Percentiles rank a stretch among this genome's conserved stretches.
These are phyloP conservation scores for Spea hammondii DNA, from an alignment of 2,797 vertebrate species.

Conservation along the genomic window DNA sequence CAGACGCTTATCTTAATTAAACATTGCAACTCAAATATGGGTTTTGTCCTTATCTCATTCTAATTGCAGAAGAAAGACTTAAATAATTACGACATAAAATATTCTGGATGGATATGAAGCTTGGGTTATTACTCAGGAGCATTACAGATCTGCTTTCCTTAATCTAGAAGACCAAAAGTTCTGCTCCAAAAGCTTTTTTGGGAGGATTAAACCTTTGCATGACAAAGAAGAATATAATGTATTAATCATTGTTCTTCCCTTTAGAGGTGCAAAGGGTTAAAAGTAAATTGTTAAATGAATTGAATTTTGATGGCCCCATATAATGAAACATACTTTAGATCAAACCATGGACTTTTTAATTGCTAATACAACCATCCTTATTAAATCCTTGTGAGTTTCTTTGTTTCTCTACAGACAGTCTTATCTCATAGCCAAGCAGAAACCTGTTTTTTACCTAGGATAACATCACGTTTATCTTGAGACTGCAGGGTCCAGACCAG, in stretches of 20 bases:
- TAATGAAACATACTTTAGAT: conserved; percentile 59
- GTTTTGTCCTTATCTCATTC: conserved; percentile 26
- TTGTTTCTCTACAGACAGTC: conserved; percentile 16
- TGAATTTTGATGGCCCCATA: conserved; percentile 58
- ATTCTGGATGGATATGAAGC: conserved; percentile 47
- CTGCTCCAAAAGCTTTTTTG: no score
- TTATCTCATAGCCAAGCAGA: not conserved
- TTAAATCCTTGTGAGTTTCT: not conserved
- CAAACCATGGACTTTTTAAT: conserved; percentile 60
- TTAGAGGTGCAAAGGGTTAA: conserved; percentile 56
- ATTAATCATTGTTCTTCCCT: conserved; percentile 27
- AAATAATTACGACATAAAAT: conserved; percentile 50
- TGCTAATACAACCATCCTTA: conserved; percentile 57
- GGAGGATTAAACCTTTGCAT: no score
- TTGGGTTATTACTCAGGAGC: conserved; percentile 54
- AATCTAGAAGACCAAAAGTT: conserved; percentile 7
- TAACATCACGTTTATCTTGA: conserved; percentile 34
- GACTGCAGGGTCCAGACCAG: conserved; percentile 21
- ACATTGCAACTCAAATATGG: conserved; percentile 15
- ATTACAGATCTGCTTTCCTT: conserved; percentile 56
- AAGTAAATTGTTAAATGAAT: conserved; percentile 62
- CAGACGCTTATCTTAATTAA: conserved; percentile 32
- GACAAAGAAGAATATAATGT: not conserved
- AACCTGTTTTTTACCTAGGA: conserved; percentile 24
- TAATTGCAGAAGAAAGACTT: conserved; percentile 33